Conservation (phyloP, 2,113 vertebrate species). For the Urocolius indicus region DNA sequence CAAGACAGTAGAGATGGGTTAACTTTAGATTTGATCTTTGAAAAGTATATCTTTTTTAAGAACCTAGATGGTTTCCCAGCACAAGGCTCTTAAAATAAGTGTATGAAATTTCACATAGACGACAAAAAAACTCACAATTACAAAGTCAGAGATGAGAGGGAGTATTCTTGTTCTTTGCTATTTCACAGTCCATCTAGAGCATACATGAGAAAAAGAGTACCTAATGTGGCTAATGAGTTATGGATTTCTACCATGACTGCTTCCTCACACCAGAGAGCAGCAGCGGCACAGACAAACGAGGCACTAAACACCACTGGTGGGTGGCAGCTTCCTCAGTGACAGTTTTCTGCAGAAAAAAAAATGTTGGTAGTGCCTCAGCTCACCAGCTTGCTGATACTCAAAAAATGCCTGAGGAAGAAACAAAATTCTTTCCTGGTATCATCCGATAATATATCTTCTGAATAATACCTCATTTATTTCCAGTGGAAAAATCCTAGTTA, state of each 20-base stretch:
- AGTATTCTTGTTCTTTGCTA: not conserved
- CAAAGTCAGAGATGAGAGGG: not conserved
- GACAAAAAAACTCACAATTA: not conserved
- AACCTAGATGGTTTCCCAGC: not conserved
- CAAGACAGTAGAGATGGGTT: not conserved
- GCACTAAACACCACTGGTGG: not conserved
- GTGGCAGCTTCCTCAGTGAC: not conserved
- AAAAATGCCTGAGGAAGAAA: not conserved
- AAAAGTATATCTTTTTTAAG: not conserved
- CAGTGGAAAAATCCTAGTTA: not conserved
- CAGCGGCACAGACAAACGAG: not conserved
- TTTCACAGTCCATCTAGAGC: not conserved
- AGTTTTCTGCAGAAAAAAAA: not conserved
- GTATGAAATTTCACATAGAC: not conserved
- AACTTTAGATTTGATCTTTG: not conserved
- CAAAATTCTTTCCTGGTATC: not conserved
- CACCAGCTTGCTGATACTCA: not conserved
- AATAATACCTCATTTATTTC: not conserved
- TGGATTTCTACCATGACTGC: not conserved
- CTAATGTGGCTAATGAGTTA: rapidly evolving
- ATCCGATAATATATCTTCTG: not conserved
- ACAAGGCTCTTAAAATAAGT: not conserved
- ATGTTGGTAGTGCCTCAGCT: not conserved
- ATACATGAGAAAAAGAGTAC: not conserved
- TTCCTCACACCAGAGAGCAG: constrained; percentile 31